These are phyloP conservation scores for Ariolimax columbianus DNA, from an alignment of 2,888 invertebrate species.

Conservation along the genomic window DNA sequence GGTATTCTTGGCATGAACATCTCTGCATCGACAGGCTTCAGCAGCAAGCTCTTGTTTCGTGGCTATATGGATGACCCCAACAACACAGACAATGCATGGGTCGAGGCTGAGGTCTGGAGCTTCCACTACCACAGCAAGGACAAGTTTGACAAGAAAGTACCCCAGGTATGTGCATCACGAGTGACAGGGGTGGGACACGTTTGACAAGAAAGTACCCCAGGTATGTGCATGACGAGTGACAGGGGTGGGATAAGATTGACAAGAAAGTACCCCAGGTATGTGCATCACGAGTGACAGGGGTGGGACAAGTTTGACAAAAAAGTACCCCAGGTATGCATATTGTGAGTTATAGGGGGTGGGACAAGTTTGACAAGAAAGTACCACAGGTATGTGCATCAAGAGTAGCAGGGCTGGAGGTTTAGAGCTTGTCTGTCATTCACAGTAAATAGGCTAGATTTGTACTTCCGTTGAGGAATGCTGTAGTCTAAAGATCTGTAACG, in stretches of 20 bases:
- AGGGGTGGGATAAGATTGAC: constrained; percentile 70
- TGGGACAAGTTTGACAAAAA: constrained; percentile 68
- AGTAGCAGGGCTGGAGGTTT: too few species aligned
- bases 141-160: constrained; percentile 65
- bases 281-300: too few species aligned
- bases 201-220: constrained; percentile 66
- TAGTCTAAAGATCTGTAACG: too few species aligned
- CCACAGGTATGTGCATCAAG: constrained; percentile 63
- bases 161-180: constrained; percentile 63
- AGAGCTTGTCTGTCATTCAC: too few species aligned
- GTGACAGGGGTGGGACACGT: too few species aligned
- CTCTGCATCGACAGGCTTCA: constrained; percentile 54
- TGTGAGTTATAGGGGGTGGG: too few species aligned
- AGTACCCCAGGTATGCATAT: constrained; percentile 63
- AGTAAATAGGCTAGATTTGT: too few species aligned
- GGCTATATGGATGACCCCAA: constrained; percentile 77
- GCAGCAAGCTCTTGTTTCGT: constrained; percentile 69
- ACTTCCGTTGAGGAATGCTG: too few species aligned
- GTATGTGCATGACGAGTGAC: too few species aligned
- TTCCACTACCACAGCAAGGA: constrained; percentile 73
- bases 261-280: constrained; percentile 65
- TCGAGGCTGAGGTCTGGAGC: constrained; percentile 75
- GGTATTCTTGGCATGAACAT: constrained; percentile 7
- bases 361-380: constrained; percentile 66
- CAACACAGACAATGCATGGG: constrained; percentile 76